These are phyloP conservation scores for Mungos mungo DNA, from an alignment of 2,113 vertebrate genomes.

Conservation along the genomic window DNA sequence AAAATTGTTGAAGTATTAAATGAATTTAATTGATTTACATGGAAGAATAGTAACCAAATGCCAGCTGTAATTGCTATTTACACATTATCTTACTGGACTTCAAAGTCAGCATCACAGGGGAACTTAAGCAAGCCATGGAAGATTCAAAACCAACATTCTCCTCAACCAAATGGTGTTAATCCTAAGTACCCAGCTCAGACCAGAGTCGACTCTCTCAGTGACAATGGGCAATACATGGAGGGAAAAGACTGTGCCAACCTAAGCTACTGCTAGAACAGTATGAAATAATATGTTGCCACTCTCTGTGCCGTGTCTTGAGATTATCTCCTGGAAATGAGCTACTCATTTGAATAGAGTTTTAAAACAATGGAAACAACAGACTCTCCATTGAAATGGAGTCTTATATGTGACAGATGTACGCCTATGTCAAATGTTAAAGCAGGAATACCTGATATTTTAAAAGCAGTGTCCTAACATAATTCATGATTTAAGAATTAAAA, in stretches of 20 bases:
- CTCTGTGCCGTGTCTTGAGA: slow-evolving; percentile 29
- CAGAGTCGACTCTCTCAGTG: slow-evolving; percentile 31
- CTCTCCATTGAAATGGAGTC: not conserved
- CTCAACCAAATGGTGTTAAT: slow-evolving; percentile 59
- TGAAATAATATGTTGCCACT: not conserved
- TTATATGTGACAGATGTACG: slow-evolving; percentile 22
- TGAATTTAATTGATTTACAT: slow-evolving; percentile 74
- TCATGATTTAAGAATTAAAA: slow-evolving; percentile 44
- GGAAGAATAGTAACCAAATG: slow-evolving; percentile 15
- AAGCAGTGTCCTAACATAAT: not conserved
- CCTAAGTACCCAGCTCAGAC: not conserved
- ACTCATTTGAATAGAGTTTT: not conserved
- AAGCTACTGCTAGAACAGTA: not conserved
- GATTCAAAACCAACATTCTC: slow-evolving; percentile 46
- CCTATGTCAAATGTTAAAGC: not conserved
- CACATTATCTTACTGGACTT: slow-evolving; percentile 58
- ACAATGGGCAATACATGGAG: not conserved
- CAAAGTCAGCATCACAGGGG: slow-evolving; percentile 25
- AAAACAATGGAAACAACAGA: not conserved
- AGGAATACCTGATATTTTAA: not conserved
- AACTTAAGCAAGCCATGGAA: slow-evolving; percentile 48
- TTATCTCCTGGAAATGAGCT: slow-evolving; percentile 53
- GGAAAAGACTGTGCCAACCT: not conserved
- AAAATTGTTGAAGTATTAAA: slow-evolving; percentile 72
- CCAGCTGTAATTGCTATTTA: slow-evolving; percentile 66